A percentile compares a stretch with the other conserved stretches of the same genome.
Evolutionary conservation across 2,888 invertebrate genomes (phyloP).

Genomic region (Cephus pulcher): DNA sequence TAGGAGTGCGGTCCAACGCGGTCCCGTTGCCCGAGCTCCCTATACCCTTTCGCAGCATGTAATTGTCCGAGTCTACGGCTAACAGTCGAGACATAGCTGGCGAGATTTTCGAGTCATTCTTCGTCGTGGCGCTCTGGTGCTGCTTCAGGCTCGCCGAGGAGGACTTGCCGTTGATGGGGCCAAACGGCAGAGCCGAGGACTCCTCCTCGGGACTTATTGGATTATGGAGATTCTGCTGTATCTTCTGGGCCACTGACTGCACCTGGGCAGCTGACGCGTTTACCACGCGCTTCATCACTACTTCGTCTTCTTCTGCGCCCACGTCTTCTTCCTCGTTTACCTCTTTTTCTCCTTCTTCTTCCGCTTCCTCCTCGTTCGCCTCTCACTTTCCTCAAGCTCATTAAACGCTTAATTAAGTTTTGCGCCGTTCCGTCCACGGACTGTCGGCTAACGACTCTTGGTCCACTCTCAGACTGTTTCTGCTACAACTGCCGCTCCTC

Average conservation of each 20-base stretch:
- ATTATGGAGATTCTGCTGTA: too few species aligned
- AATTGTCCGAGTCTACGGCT: slow-evolving; percentile 63
- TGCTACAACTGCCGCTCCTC: neutral
- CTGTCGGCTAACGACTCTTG: too few species aligned
- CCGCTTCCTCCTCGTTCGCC: slow-evolving; percentile 3
- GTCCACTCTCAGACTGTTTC: too few species aligned
- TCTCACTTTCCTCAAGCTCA: slow-evolving; percentile 1
- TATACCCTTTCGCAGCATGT: slow-evolving; percentile 61
- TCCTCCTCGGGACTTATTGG: too few species aligned
- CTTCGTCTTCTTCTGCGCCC: slow-evolving; percentile 17
- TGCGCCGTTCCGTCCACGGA: too few species aligned
- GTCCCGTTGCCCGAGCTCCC: slow-evolving; percentile 7
- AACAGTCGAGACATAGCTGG: slow-evolving; percentile 57
- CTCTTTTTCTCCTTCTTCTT: neutral
- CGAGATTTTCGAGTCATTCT: slow-evolving; percentile 47
- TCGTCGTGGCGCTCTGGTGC: slow-evolving; percentile 22
- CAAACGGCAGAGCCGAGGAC: too few species aligned
- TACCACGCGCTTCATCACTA: slow-evolving; percentile 39
- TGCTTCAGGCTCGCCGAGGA: slow-evolving; percentile 44
- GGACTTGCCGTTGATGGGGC: slow-evolving; percentile 35
- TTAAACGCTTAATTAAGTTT: too few species aligned
- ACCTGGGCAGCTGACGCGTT: slow-evolving; percentile 35
- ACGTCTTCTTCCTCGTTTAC: slow-evolving; percentile 24
- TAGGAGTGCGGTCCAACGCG: too few species aligned
- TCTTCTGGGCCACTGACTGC: slow-evolving; percentile 33